Base-by-base conservation (phyloP, 2,888 invertebrate species). In the Exephanes ischioxanthus region DNA sequence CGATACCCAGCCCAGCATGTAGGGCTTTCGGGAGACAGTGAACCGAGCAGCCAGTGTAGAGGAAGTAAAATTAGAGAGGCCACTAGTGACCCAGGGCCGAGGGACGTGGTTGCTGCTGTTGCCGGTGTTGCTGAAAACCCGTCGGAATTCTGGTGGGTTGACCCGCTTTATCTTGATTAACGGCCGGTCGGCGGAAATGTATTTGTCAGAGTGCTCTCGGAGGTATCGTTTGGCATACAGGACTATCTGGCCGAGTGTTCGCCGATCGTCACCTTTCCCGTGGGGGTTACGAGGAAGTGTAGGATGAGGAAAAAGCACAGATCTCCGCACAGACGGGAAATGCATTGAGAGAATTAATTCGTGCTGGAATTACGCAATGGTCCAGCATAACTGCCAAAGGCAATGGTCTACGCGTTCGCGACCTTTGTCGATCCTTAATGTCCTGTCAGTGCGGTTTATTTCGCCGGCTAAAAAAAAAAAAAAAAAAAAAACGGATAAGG, bases 91-190 rank as follows among this genome's bases (percentile, higher is more conserved):
- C 19, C 66, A 76, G 66, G 63, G 48, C 55, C 53, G 61, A 58
- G 58, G 51, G 37, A 80, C 53, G 45, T n/a, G 55, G 55, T 26
- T 22, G 73, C 51, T 41, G 67, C 66, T 78, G 73, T 51, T 41
- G 78, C 37, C 19, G 51, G 37, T 70, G 53, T 37, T n/a, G 77
- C 33, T 58, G 14, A 11, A 41, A 58, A 51, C 16, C 66, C 67
- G 30, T 68, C 71, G 71, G 72, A 84, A 73, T 80, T 72, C 72
- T 55, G 79, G 79, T 37, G 41, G 53, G 63, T 53, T 81, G 75
- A 79, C 67, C 80, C 84, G 80, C 79, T 58, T 87, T 84, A 86
- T 87, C 86, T 75, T 87, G 87, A 87, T 87, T 86, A 84, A 87
- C 84, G 86, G 75, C 72, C 68, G 68, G 75, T 70, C 61, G 82